Conservation (phyloP, 1,140 invertebrate genomes). For the Bombyx mandarina region DNA sequence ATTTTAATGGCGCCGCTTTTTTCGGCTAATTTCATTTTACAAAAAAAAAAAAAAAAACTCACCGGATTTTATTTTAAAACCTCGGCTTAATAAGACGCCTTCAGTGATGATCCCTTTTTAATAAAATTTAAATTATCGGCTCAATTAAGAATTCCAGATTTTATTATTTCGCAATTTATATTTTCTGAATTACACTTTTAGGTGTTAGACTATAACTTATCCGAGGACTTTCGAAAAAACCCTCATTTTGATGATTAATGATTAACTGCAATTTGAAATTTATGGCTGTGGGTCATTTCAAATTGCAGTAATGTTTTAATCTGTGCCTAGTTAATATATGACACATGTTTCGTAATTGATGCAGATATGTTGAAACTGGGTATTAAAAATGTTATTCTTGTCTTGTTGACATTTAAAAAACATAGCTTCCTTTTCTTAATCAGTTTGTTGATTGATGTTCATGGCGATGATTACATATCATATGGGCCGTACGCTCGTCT, state of each 20-base stretch:
- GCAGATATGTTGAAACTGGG: no score
- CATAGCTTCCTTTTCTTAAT: no score
- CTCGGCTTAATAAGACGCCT: conserved; percentile 57
- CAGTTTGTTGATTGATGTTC: no score
- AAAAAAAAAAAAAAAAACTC: conserved; percentile 35
- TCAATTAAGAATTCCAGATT: conserved; percentile 18
- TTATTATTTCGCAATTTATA: background rate
- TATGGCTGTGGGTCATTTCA: no score
- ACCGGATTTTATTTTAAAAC: conserved; percentile 51
- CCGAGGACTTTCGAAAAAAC: background rate
- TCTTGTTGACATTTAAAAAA: no score
- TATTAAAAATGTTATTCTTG: no score
- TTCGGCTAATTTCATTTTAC: conserved; percentile 67
- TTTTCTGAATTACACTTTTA: background rate
- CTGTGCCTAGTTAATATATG: no score
- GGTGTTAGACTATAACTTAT: background rate
- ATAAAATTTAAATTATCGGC: conserved; percentile 54
- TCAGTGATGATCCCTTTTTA: conserved; percentile 42
- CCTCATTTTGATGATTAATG: background rate
- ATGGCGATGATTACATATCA: no score
- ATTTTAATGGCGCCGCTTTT: conserved; percentile 66
- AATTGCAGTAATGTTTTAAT: no score
- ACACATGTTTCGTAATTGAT: no score
- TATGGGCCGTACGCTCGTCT: no score
- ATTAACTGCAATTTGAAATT: background rate